A percentile compares a stretch with the other conserved stretches of the same genome.
phyloP scores from a whole-genome alignment of 2,888 invertebrate genomes.

The Limulus polyphemus region DNA sequence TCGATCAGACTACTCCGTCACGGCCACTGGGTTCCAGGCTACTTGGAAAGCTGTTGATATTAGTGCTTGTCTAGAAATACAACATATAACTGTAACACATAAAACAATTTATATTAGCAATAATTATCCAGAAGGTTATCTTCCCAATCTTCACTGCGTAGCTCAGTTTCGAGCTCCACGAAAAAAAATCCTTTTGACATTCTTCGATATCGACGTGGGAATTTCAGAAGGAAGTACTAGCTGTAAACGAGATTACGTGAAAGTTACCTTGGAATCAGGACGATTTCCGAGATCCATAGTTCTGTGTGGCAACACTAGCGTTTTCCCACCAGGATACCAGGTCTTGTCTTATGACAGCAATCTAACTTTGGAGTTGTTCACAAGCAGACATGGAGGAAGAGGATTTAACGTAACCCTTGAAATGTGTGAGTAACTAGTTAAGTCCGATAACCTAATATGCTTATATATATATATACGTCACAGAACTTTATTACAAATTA shows the following conservation, averaged over 20 bases:
- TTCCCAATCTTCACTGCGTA: slow-evolving; percentile 53
- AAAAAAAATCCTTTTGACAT: slow-evolving; percentile 16
- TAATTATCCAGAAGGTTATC: slow-evolving; percentile 58
- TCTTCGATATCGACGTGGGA: slow-evolving; percentile 16
- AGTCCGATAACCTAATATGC: too few species aligned
- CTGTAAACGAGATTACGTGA: not conserved
- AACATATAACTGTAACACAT: slow-evolving; percentile 26
- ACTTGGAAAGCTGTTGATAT: slow-evolving; percentile 62
- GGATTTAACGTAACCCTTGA: too few species aligned
- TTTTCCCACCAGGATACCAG: not conserved
- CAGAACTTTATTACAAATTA: too few species aligned
- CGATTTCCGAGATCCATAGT: not conserved
- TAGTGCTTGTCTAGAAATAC: slow-evolving; percentile 55
- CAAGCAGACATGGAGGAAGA: not conserved
- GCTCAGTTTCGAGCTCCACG: slow-evolving; percentile 5
- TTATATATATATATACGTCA: too few species aligned
- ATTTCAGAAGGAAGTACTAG: not conserved
- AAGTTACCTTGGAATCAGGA: not conserved
- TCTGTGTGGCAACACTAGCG: not conserved
- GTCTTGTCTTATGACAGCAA: not conserved
- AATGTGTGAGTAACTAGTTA: too few species aligned
- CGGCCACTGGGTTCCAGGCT: slow-evolving; percentile 51
- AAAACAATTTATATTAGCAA: slow-evolving; percentile 43
- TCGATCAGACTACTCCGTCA: slow-evolving; percentile 60
- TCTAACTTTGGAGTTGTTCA: not conserved